phyloP scores from a whole-genome alignment of 64 coral and sea anemone species.

The Platygyra sinensis region DNA sequence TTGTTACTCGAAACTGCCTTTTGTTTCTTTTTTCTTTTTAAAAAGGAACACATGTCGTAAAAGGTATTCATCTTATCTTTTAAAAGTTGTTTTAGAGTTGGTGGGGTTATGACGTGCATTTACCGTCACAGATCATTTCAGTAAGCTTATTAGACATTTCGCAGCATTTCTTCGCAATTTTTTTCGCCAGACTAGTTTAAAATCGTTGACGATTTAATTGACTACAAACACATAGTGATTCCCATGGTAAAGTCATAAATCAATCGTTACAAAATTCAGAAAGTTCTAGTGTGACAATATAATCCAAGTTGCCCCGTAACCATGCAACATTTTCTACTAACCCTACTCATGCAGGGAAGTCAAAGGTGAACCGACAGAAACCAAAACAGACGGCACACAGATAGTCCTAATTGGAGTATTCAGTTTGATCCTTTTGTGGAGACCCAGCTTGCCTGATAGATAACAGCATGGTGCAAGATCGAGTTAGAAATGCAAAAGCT shows the following conservation, averaged over 20 bases:
- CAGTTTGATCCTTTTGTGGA: neutral
- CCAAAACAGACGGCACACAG: neutral
- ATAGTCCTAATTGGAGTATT: neutral
- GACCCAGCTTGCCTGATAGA: neutral
- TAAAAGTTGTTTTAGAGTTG: too few relatives aligned
- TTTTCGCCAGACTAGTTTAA: neutral
- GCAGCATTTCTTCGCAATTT: neutral
- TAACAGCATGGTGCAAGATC: conserved; percentile 62
- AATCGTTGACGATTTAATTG: neutral
- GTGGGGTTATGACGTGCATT: too few relatives aligned
- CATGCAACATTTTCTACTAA: neutral
- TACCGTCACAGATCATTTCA: neutral
- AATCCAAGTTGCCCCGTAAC: neutral
- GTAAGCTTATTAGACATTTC: neutral
- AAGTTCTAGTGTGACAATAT: neutral
- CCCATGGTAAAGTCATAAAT: neutral
- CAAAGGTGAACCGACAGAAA: neutral
- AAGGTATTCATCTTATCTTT: too few relatives aligned
- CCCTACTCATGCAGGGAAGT: neutral
- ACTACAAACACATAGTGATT: neutral
- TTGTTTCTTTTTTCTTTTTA: too few relatives aligned
- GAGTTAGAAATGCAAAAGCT: conserved; percentile 16
- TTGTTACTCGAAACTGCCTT: too few relatives aligned
- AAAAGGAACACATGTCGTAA: too few relatives aligned
- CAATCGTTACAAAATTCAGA: neutral